Evolutionary conservation across 2,888 invertebrate genomes (phyloP).

Genomic region (Ichneumoninae sp.): DNA sequence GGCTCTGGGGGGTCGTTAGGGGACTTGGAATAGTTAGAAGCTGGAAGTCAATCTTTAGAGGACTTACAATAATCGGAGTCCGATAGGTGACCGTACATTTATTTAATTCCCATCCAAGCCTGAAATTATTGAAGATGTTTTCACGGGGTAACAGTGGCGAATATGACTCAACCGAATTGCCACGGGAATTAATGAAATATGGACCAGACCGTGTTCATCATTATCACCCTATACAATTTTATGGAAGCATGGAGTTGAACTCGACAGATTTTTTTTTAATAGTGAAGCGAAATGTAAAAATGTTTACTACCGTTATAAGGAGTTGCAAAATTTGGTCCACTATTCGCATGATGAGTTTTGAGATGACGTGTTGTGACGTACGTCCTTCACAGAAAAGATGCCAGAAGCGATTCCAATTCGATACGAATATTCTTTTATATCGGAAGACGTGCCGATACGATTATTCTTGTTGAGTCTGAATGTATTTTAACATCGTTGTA

Average conservation of each 20-base stretch:
- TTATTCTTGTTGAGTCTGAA: background rate
- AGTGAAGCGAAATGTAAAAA: background rate
- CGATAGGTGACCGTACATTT: background rate
- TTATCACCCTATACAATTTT: no score
- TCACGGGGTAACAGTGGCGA: no score
- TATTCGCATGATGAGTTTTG: no score
- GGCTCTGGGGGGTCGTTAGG: no score
- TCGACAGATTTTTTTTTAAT: no score
- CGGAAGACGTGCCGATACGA: background rate
- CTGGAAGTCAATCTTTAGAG: background rate
- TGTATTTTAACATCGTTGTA: conserved; percentile 11
- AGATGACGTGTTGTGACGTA: background rate
- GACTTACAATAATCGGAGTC: background rate
- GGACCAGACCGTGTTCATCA: no score
- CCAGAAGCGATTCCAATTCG: background rate
- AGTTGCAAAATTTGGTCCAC: no score
- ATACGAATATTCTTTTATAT: background rate
- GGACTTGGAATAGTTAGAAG: background rate
- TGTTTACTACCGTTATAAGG: background rate
- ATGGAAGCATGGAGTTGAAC: no score
- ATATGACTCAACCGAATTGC: no score
- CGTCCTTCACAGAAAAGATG: background rate
- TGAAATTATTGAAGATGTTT: background rate
- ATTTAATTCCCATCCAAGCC: background rate
- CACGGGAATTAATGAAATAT: no score